Evolutionary conservation across 2,888 invertebrate genomes (phyloP).

Genomic region (Petrophora chlorosata): DNA sequence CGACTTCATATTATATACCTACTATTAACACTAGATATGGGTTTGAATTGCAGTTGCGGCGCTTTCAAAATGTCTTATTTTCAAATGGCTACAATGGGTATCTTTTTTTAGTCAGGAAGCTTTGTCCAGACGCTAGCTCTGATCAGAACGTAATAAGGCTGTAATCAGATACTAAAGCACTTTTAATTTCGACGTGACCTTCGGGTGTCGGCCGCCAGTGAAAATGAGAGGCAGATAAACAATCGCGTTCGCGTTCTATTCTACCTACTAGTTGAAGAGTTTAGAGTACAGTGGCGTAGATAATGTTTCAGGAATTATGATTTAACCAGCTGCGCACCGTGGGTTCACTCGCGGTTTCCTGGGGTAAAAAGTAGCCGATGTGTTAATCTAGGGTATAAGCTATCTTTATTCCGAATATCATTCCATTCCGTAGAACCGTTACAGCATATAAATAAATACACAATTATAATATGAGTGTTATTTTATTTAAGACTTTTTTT

Average conservation of each 20-base stretch:
- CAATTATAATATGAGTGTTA: too few species aligned
- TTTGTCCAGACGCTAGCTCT: conserved; percentile 55
- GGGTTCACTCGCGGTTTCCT: too few species aligned
- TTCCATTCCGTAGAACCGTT: too few species aligned
- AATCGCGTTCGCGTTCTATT: conserved; percentile 66
- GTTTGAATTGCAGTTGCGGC: too few species aligned
- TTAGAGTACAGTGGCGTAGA: conserved; percentile 41
- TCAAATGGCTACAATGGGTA: not conserved
- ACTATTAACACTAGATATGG: too few species aligned
- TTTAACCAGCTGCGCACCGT: too few species aligned
- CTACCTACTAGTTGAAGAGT: conserved; percentile 63
- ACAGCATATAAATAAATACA: too few species aligned
- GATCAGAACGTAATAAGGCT: conserved; percentile 61
- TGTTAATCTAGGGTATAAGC: too few species aligned
- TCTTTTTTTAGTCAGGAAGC: conserved; percentile 54
- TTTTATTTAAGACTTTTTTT: too few species aligned
- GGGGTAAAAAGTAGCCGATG: too few species aligned
- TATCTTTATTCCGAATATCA: too few species aligned
- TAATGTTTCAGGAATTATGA: not conserved
- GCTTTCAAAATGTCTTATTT: not conserved
- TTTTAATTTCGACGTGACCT: conserved; percentile 80
- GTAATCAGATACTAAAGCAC: conserved; percentile 80
- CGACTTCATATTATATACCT: too few species aligned
- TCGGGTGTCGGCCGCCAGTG: conserved; percentile 73
- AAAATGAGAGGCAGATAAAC: conserved; percentile 79